phyloP scores from a whole-genome alignment of 2,797 vertebrate genomes.

The Oreochromis mossambicus region DNA sequence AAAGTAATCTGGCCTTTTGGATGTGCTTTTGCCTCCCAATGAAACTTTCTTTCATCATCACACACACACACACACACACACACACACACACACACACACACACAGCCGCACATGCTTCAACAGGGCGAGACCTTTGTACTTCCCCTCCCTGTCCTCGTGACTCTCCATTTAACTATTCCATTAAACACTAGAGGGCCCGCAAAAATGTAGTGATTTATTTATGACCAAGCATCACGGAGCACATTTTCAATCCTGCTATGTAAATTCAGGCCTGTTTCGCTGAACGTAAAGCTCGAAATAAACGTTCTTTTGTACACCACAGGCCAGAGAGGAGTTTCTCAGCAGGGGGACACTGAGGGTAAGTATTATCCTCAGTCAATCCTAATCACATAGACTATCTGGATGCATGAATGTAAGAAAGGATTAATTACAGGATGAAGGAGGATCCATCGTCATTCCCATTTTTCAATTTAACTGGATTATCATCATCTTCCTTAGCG shows the following conservation, averaged over 20 bases:
- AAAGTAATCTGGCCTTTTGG: not conserved
- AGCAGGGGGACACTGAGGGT: not conserved
- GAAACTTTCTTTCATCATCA: not conserved
- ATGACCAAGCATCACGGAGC: constrained; percentile 15
- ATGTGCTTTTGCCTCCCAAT: not conserved
- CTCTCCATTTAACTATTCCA: constrained; percentile 37
- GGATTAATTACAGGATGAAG: constrained; percentile 69
- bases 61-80: too few species aligned
- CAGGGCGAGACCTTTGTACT: not conserved
- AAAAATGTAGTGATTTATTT: constrained; percentile 40
- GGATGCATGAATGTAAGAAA: constrained; percentile 51
- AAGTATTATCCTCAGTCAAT: constrained; percentile 51
- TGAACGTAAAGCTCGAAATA: not conserved
- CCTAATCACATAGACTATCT: constrained; percentile 65
- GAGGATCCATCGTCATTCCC: constrained; percentile 48
- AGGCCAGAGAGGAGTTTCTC: constrained; percentile 9
- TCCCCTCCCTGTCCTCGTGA: not conserved
- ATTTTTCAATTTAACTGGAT: constrained; percentile 74
- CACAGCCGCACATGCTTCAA: not conserved
- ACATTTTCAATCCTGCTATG: constrained; percentile 12
- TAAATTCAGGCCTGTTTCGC: not conserved
- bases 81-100: not conserved
- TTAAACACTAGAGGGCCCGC: constrained; percentile 28
- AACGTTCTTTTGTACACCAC: constrained; percentile 18
- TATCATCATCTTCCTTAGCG: constrained; percentile 58